These are phyloP conservation scores for Maniola hyperantus DNA, from an alignment of 2,888 invertebrate species.

Conservation along the genomic window DNA sequence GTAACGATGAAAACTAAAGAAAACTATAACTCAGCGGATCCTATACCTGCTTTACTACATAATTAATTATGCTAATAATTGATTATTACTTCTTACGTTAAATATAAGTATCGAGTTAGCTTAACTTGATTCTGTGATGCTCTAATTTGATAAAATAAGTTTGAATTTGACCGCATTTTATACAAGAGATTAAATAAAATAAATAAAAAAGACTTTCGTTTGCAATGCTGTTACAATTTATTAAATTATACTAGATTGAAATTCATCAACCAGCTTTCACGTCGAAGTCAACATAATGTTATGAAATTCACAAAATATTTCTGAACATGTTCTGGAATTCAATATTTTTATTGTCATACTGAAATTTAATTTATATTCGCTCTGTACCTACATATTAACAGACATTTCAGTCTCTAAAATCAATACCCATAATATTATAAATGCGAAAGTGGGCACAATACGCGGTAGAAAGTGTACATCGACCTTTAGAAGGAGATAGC, in stretches of 20 bases:
- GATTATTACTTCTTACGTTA: no score
- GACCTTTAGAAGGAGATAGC: no score
- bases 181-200: no score
- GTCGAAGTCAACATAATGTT: neutral
- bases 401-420: neutral
- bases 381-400: neutral
- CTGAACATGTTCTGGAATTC: neutral
- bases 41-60: neutral
- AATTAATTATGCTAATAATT: no score
- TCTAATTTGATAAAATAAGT: no score
- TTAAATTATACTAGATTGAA: neutral
- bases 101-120: no score
- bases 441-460: no score
- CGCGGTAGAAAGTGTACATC: no score
- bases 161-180: no score
- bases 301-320: neutral
- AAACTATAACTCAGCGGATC: neutral
- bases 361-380: neutral
- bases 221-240: neutral
- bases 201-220: neutral
- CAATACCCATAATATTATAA: no score
- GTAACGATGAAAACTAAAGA: conserved; percentile 1
- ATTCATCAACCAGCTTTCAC: neutral
- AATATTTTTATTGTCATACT: neutral
- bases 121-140: no score